Evolutionary conservation across 2,888 invertebrate genomes (phyloP), one percentile per base, ranked within the genome.

Genomic region (Lasioglossum calceatum): DNA sequence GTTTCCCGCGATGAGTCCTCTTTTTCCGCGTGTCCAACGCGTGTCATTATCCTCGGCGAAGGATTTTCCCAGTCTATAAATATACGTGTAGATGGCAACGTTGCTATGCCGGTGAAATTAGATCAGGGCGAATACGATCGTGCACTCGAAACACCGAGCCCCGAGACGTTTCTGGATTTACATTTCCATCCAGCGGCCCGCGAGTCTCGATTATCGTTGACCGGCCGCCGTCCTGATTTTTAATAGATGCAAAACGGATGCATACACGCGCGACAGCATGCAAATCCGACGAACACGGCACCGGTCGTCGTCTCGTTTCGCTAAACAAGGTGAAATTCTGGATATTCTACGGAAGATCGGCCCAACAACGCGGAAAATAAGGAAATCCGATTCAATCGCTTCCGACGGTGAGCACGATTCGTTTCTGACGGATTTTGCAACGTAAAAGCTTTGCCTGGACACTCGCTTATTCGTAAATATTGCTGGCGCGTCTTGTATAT

Each of bases 191-290:
- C 70, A 42, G 54, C 32, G 58, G 64, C 47, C 73, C 39, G 19
- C 54, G 72, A 42, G n/a, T 64, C 58, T 42, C 78, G 78, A 87
- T 87, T 86, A 86, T 78, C 80, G 78, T n/a, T 67, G 72, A 81
- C 78, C 87, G 61, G 27, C 27, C 27, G 14, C 23, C 67, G 78
- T 64, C n/a, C 87, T 81, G 81, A 87, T 87, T 87, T 87, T 87
- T 84, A 87, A 87, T 87, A 50, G 71, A 87, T 87, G 87, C 79
- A 87, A 87, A 87, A 79, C 81, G 73, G 84, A 87, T 83, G 83
- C 86, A 87, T 85, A 72, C 86, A 79, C 82, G 79, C 86, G 79
- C 78, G 77, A 54, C 77, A 64, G 50, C 58, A 87, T 87, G 87
- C 87, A 87, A 87, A 87, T 87, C 67, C 7, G 27, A 42, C 61